phyloP scores from a whole-genome alignment of 2,888 invertebrate genomes.

The Chesias legatella region DNA sequence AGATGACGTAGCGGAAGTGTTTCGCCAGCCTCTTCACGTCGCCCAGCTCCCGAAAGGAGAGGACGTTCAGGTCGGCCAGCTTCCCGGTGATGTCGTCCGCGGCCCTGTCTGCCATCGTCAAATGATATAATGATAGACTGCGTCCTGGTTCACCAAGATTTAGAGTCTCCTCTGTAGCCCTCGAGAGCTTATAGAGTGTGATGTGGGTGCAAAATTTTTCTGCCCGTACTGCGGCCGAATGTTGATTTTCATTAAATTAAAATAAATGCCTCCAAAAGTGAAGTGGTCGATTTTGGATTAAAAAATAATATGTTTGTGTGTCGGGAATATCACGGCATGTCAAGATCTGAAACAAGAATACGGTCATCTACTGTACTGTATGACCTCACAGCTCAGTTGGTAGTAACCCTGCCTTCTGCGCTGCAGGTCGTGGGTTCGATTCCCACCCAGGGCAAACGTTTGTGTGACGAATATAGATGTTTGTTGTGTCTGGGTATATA shows the following conservation, averaged over 20 bases:
- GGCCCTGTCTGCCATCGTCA: constrained; percentile 33
- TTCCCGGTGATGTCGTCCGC: constrained; percentile 44
- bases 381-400: too few relatives aligned
- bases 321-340: constrained; percentile 70
- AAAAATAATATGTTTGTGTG: constrained; percentile 49
- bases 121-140: constrained; percentile 16
- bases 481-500: too few relatives aligned
- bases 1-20: constrained; percentile 58
- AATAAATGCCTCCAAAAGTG: constrained; percentile 28
- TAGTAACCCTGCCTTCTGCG: too few relatives aligned
- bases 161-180: constrained; percentile 31
- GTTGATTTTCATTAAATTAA: constrained; percentile 30
- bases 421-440: too few relatives aligned
- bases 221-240: constrained; percentile 50
- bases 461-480: too few relatives aligned
- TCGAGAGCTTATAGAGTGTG: constrained; percentile 30
- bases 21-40: constrained; percentile 62
- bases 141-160: constrained; percentile 38
- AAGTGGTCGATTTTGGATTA: constrained; percentile 40
- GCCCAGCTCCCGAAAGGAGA: constrained; percentile 65
- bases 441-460: too few relatives aligned
- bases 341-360: constrained; percentile 67
- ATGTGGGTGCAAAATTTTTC: constrained; percentile 27
- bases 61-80: constrained; percentile 54
- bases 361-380: too few relatives aligned